Conservation (phyloP, 2,797 vertebrate genomes). For the Sitta carolinensis region DNA sequence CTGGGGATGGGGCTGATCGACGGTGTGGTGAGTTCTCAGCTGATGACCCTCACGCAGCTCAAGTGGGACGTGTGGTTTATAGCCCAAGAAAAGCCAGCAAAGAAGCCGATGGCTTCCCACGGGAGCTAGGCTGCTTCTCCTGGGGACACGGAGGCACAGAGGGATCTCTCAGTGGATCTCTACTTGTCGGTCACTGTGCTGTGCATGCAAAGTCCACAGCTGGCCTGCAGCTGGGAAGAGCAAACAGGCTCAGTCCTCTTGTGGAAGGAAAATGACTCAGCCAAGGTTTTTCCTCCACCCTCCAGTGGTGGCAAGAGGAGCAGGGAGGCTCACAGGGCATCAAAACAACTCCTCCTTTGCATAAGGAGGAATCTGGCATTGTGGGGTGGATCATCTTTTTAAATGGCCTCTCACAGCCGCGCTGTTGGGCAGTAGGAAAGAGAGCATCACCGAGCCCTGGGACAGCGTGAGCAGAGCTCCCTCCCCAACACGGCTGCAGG, state of each 20-base stretch:
- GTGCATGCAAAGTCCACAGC: background rate
- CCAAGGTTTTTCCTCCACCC: background rate
- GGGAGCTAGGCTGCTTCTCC: background rate
- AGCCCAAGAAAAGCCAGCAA: background rate
- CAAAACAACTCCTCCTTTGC: background rate
- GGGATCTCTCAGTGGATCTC: background rate
- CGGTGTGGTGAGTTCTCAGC: slow-evolving; percentile 85
- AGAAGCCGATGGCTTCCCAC: background rate
- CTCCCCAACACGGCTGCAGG: background rate
- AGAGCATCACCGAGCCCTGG: background rate
- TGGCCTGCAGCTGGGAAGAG: slow-evolving; percentile 18
- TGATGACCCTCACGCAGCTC: background rate
- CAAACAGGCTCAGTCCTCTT: background rate
- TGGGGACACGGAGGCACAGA: background rate
- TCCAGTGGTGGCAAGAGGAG: background rate
- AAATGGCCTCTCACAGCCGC: background rate
- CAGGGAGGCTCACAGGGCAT: background rate
- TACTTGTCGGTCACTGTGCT: background rate
- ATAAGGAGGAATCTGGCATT: background rate
- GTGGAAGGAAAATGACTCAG: slow-evolving; percentile 15
- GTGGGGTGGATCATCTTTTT: background rate
- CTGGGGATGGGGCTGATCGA: slow-evolving; percentile 97
- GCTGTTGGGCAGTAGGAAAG: slow-evolving; percentile 14
- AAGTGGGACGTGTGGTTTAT: rapidly evolving
- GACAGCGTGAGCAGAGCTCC: background rate